A percentile compares a stretch with the other conserved stretches of the same genome.
phyloP scores from a whole-genome alignment of 2,797 vertebrate genomes.

The Tokudaia muenninki region DNA sequence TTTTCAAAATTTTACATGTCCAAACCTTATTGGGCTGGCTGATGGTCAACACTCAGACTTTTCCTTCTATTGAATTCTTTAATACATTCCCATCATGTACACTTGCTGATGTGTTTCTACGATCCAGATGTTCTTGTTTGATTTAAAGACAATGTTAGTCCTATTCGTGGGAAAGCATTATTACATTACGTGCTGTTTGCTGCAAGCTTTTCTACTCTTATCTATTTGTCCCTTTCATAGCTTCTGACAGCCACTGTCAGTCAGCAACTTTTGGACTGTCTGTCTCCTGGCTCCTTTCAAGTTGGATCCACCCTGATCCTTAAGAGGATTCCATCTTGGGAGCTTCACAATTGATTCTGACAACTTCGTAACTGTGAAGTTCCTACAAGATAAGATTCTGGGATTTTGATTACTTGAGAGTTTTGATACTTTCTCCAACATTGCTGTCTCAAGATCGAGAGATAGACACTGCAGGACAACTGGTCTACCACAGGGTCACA shows the following conservation, averaged over 20 bases:
- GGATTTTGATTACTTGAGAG: neutral
- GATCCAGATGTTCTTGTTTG: neutral
- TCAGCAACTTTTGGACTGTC: neutral
- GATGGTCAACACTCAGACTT: neutral
- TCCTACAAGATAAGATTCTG: neutral
- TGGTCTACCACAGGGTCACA: neutral
- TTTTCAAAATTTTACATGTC: neutral
- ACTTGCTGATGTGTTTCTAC: neutral
- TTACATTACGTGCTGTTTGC: neutral
- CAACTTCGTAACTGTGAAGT: neutral
- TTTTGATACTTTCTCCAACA: neutral
- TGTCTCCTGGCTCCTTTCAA: neutral
- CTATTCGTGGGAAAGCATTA: neutral
- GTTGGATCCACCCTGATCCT: neutral
- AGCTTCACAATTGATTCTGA: neutral
- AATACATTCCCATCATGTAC: neutral
- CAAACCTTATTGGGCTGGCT: neutral
- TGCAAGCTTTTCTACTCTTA: neutral
- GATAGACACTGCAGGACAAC: neutral
- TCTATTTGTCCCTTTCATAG: neutral
- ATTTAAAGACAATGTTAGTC: neutral
- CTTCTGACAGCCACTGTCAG: neutral
- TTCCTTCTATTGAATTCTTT: neutral
- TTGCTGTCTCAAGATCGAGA: neutral
- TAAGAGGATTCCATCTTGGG: neutral